A percentile compares a stretch with the other conserved stretches of the same genome.
Evolutionary conservation across 2,888 invertebrate genomes (phyloP).

Genomic region (Xestobium rufovillosum): DNA sequence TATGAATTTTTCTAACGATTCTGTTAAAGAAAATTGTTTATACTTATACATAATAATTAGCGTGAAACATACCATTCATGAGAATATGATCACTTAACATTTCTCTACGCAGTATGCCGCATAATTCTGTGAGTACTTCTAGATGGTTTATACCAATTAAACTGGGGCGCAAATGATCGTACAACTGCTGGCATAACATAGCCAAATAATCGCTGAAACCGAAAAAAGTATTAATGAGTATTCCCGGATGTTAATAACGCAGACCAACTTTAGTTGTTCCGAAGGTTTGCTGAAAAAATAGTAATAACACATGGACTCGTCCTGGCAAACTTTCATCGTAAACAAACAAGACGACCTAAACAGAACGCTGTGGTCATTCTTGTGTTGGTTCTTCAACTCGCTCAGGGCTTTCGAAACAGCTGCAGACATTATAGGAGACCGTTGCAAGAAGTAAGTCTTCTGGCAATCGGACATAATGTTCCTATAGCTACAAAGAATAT

Average conservation of each 20-base stretch:
- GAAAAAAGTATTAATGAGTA: constrained; percentile 12
- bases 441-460: constrained; percentile 70
- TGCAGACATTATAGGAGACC: constrained; percentile 58
- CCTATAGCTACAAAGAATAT: constrained; percentile 49
- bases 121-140: constrained; percentile 94
- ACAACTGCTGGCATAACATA: constrained; percentile 76
- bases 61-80: constrained; percentile 53
- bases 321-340: constrained; percentile 86
- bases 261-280: constrained; percentile 56
- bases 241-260: no score
- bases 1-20: constrained; percentile 69
- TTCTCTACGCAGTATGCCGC: constrained; percentile 84
- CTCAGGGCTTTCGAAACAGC: constrained; percentile 63
- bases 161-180: constrained; percentile 87
- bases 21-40: no score
- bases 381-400: constrained; percentile 55
- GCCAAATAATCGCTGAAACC: constrained; percentile 67
- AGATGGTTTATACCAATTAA: constrained; percentile 95
- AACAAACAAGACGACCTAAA: constrained; percentile 84
- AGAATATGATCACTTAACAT: constrained; percentile 85
- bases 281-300: constrained; percentile 79
- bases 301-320: constrained; percentile 84
- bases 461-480: constrained; percentile 72
- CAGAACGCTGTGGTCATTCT: constrained; percentile 73
- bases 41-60: constrained; percentile 8